Base-by-base conservation (phyloP, 1,140 invertebrate species). In the Solenopsis fugax region DNA sequence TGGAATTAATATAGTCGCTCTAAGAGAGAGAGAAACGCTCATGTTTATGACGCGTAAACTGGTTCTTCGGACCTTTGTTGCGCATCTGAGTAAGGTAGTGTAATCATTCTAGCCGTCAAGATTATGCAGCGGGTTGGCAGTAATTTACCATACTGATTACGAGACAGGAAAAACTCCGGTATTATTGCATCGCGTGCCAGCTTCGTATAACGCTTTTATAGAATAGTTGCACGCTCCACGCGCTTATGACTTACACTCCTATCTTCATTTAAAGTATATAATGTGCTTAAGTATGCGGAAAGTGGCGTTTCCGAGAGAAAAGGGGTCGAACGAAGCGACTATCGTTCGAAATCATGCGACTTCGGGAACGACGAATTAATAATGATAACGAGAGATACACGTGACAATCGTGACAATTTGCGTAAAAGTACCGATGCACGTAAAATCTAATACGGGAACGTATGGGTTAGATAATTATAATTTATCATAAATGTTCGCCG, bases 121-220 rank as follows among this genome's bases (percentile, higher is more conserved):
- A 90, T 91, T 88, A 82, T 90, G 29, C 81, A 84, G 13, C 16
- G 41, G 72, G 45, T 37, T 58, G 45, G 76, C 65, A 56, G 29
- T 90, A 91, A 91, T 92, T 91, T 89, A 92, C 87, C 56, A 60
- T 37, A 18, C 72, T 87, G 90, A 91, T 92, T 90, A 88, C 45
- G 77, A 85, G 58, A 87, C 60, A 85, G 65, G 56, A 77, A 88
- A 90, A 89, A 88, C 62, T 86, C 52, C 29, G 29, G 52, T 81
- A 85, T 89, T 88, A 80, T 90, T 84, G 54, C 29, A 72, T 92
- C 72, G 90, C 89, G 88, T 91, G 87, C 88, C 76, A 67, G 67
- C 60, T 58, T 76, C 16, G 29, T 77, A 84, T 91, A 72, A 50
- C 72, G 69, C 67, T 84, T 85, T 89, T 88, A 85, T 88, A 86